Base-by-base conservation (phyloP, 2,888 invertebrate genomes). In the Diadegma fenestrale region DNA sequence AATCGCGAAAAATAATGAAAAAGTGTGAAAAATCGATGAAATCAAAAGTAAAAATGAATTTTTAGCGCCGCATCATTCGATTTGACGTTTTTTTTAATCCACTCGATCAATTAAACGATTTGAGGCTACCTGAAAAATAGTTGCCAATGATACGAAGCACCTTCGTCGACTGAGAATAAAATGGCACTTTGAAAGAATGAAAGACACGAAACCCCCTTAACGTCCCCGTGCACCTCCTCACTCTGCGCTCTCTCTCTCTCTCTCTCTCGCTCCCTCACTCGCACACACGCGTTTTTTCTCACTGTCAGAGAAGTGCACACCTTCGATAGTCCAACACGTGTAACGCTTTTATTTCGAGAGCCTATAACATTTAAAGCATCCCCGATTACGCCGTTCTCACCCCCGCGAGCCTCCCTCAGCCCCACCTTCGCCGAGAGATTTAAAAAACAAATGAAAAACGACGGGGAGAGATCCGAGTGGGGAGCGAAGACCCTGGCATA, bases 331-430 rank as follows among this genome's bases (percentile, higher is more conserved):
- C 12, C 66, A 72, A 73, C 61, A 82, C 85, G 72, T 68, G 80
- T 80, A 80, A 82, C 80, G 77, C 80, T 86, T 86, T 86, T 86
- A 82, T 86, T 86, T 86, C 72, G 80, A 86, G 85, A 80, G 63
- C 77, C 73, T 73, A 82, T 80, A 76, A 82, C 85, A 83, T 80
- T 86, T 83, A 83, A 86, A 86, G 85, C 48, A 33, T 41, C 30
- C 63, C 12, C 54, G 66, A 68, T 19, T 43, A 12, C 22, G 22
- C 51, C 10, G 41, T 63, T 37, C 33, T 68, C 78, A 69, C 73
- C 84, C 63, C 45, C 45, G 19, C 14, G 5, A 19, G 14, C 76
- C 22, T 51, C 33, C 26, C 22, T 12, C 7, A 33, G 43, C 17
- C 33, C 58, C 12, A n/a, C 30, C 33, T 6, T 26, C 5, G 33